Base-by-base conservation (phyloP, 2,113 vertebrate genomes). In the Cisticola juncidis region DNA sequence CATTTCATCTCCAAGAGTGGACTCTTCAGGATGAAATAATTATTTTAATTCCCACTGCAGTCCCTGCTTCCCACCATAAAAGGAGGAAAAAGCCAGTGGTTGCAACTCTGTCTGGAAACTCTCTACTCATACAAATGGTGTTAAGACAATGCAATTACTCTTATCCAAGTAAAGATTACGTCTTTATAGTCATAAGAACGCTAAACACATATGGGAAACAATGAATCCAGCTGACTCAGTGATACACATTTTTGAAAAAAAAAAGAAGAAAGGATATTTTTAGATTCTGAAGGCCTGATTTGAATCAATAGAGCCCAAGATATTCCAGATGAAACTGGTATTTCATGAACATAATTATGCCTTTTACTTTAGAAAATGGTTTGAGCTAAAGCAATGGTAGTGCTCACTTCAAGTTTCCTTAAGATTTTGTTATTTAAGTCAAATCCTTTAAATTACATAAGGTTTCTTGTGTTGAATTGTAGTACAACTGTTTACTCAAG, bases 401-500 rank as follows among this genome's bases (percentile, higher is more conserved):
- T 26, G 25, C 36, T 68, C 1, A 3, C 38, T 86, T 45, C 58
- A 65, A 47, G 15, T 64, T 92, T 94, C 53, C 64, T 86, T 50
- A 25, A 28, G 47, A 81, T 88, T 93, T 88, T 54, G 19, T 77
- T 79, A 62, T 45, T 84, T 50, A 83, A 92, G 36, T 83, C 31
- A 90, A 90, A 90, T 35, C 20, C 25, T 92, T 69, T 68, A 76
- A 33, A 73, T 73, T 51, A 86, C 28, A 66, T 50, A 83, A 81
- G 35, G 66, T 82, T 89, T 87, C 84, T 88, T 87, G 58, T 93
- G 70, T 38, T 81, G 74, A 89, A 92, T 79, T 85, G 78, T 77
- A 76, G 45, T 38, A 47, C 31, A 84, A 20, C 20, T 95, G 57
- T 96, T 95, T 92, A 95, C 66, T 68, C 62, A 95, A 95, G 78